Conservation (phyloP, 2,888 invertebrate genomes). For the Xestobium rufovillosum region DNA sequence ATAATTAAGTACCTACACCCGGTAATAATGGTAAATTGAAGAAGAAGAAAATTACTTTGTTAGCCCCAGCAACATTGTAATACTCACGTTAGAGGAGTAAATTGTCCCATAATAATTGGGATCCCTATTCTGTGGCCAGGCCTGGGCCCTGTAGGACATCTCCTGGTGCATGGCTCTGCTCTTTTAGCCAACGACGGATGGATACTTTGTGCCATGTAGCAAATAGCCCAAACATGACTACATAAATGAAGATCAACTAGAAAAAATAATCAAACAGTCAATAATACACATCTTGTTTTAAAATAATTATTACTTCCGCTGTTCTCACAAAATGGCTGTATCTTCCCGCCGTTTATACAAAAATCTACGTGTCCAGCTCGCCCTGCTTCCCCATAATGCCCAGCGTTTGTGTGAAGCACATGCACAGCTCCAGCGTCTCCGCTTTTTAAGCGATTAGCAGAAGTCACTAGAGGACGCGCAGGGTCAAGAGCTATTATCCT, state of each 20-base stretch:
- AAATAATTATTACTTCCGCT: slow-evolving; percentile 62
- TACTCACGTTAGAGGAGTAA: slow-evolving; percentile 59
- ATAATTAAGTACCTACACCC: too few species aligned
- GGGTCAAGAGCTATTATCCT: slow-evolving; percentile 69
- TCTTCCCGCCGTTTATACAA: slow-evolving; percentile 70
- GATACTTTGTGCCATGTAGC: slow-evolving; percentile 72
- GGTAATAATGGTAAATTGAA: too few species aligned
- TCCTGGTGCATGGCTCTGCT: slow-evolving; percentile 65
- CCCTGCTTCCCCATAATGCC: slow-evolving; percentile 68
- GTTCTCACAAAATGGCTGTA: slow-evolving; percentile 68
- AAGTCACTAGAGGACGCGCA: slow-evolving; percentile 62
- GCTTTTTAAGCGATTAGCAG: slow-evolving; percentile 57
- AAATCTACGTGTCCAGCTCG: slow-evolving; percentile 70
- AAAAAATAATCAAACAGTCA: slow-evolving; percentile 19
- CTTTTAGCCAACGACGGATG: slow-evolving; percentile 47
- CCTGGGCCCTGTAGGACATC: slow-evolving; percentile 60
- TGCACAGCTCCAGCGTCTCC: slow-evolving; percentile 72
- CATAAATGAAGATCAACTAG: slow-evolving; percentile 61
- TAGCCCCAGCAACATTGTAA: too few species aligned
- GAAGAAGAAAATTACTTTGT: too few species aligned
- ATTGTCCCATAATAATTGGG: slow-evolving; percentile 61
- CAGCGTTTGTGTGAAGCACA: slow-evolving; percentile 73
- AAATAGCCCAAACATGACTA: slow-evolving; percentile 74
- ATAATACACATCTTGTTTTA: too few species aligned
- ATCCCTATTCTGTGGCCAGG: slow-evolving; percentile 50